Evolutionary conservation across 2,113 vertebrate species (phyloP).

Genomic region (Kryptolebias marmoratus): DNA sequence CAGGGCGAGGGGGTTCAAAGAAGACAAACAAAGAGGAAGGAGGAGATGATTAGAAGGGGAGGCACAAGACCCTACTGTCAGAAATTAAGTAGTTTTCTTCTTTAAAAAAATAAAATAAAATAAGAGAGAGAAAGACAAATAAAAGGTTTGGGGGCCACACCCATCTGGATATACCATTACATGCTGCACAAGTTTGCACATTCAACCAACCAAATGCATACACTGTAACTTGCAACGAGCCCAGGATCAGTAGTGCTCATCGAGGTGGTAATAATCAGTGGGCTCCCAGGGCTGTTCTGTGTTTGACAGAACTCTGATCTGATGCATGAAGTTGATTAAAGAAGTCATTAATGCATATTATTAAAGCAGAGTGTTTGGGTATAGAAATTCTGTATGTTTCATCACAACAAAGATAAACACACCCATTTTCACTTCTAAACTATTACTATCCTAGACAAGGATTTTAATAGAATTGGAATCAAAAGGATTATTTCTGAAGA

Average conservation of each 20-base stretch:
- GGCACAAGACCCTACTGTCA: constrained; percentile 44
- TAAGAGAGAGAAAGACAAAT: too few relatives aligned
- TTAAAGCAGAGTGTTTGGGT: too few relatives aligned
- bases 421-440: too few relatives aligned
- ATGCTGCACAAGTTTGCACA: not conserved
- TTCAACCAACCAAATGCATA: constrained; percentile 1
- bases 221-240: constrained; percentile 6
- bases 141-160: constrained; percentile 17
- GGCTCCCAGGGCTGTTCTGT: constrained; percentile 41
- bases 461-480: too few relatives aligned
- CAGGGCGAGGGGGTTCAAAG: constrained; percentile 56
- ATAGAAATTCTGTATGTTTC: too few relatives aligned
- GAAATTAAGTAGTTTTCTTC: constrained; percentile 65
- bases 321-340: constrained; percentile 74
- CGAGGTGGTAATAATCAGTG: constrained; percentile 61
- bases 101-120: too few relatives aligned
- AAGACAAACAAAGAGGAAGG: constrained; percentile 66
- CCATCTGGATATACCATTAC: constrained; percentile 28
- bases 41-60: constrained; percentile 67
- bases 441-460: too few relatives aligned
- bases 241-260: constrained; percentile 41
- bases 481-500: too few relatives aligned
- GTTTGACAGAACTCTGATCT: constrained; percentile 63
- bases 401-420: too few relatives aligned
- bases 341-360: constrained; percentile 61